Conservation (phyloP, 30 jellyfish, hydroid and myxozoan genomes). For the Clytia hemisphaerica region DNA sequence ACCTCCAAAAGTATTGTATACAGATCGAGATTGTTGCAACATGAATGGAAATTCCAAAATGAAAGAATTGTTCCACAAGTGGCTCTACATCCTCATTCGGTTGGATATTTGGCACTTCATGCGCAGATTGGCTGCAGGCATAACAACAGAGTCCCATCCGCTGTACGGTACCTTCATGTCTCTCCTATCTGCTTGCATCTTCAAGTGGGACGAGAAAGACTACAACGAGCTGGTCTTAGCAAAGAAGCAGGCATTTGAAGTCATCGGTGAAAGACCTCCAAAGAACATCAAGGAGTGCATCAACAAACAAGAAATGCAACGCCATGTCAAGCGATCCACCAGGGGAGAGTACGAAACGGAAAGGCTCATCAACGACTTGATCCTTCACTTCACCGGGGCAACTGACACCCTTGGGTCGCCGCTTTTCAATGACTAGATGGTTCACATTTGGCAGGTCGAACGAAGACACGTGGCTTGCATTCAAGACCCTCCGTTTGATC, state of each 20-base stretch:
- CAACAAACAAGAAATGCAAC: constrained; percentile 10
- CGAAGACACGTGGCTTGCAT: constrained; percentile 40
- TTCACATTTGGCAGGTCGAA: constrained; percentile 25
- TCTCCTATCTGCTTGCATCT: constrained; percentile 13
- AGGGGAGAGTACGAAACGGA: constrained; percentile 14
- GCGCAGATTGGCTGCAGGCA: constrained; percentile 23
- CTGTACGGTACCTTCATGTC: constrained; percentile 23
- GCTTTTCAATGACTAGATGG: constrained; percentile 15
- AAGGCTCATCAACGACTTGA: constrained; percentile 22
- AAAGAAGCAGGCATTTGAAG: constrained; percentile 26
- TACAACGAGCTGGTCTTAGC: constrained; percentile 18
- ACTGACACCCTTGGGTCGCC: constrained; percentile 56
- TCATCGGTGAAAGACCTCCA: constrained; percentile 21
- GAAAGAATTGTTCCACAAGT: constrained; percentile 10
- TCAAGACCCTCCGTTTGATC: constrained; percentile 39
- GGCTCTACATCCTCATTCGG: constrained; percentile 9
- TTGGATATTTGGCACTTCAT: constrained; percentile 43
- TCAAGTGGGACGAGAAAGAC: constrained; percentile 39
- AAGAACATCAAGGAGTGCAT: constrained; percentile 12
- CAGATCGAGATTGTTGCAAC: constrained; percentile 55
- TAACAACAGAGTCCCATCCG: constrained; percentile 27
- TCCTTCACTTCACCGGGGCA: constrained; percentile 7
- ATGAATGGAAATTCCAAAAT: constrained; percentile 5
- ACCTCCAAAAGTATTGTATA: constrained; percentile 37
- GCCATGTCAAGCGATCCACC: constrained; percentile 43